Evolutionary conservation across 2,888 invertebrate species (phyloP).

Genomic region (Chelonus formosanus): DNA sequence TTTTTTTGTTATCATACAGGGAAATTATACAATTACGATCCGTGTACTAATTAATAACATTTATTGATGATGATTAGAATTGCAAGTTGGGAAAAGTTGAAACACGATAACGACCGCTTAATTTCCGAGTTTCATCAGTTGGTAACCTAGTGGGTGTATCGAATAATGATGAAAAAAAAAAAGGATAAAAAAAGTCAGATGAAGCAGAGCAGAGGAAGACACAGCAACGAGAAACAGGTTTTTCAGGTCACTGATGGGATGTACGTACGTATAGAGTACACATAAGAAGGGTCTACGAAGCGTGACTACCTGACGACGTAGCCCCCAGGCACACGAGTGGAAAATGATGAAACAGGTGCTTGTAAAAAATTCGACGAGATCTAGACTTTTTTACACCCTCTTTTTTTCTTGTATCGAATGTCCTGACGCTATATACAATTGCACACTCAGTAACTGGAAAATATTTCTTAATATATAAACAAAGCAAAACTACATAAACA

Average conservation of each 20-base stretch:
- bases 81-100: too few relatives aligned
- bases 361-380: slow-evolving; percentile 43
- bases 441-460: background rate
- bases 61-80: too few relatives aligned
- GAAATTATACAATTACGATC: too few relatives aligned
- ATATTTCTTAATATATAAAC: slow-evolving; percentile 2
- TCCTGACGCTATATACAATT: background rate
- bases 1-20: too few relatives aligned
- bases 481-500: background rate
- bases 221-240: slow-evolving; percentile 53
- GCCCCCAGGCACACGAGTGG: slow-evolving; percentile 50
- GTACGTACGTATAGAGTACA: slow-evolving; percentile 37
- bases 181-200: slow-evolving; percentile 13
- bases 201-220: slow-evolving; percentile 20
- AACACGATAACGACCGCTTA: background rate
- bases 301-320: slow-evolving; percentile 58
- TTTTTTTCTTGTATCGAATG: slow-evolving; percentile 5
- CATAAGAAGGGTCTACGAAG: slow-evolving; percentile 49
- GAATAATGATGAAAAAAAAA: slow-evolving; percentile 11
- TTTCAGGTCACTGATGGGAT: slow-evolving; percentile 48
- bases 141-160: slow-evolving; percentile 1
- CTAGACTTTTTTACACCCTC: background rate
- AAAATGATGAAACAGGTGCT: slow-evolving; percentile 58
- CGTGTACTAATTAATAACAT: too few relatives aligned
- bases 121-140: background rate